Evolutionary conservation across 2,797 vertebrate species (phyloP).

Genomic region (Periparus ater): DNA sequence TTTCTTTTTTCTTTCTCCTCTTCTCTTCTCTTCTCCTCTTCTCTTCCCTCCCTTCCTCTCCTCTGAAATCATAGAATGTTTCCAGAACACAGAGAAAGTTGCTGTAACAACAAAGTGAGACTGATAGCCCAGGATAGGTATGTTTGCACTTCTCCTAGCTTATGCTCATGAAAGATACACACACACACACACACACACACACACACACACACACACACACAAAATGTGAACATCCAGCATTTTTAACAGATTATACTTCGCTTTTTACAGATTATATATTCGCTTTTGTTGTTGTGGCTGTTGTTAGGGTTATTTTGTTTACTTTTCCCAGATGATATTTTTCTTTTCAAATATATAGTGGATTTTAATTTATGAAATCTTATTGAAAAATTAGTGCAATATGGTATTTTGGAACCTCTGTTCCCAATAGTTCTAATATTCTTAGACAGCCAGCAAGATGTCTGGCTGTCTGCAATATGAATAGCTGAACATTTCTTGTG

Average conservation of each 20-base stretch:
- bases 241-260: background rate
- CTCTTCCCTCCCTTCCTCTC: background rate
- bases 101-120: background rate
- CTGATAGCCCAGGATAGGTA: background rate
- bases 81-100: background rate
- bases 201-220: fast-evolving
- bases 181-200: background rate
- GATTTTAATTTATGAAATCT: background rate
- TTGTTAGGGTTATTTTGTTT: background rate
- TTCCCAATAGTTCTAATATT: background rate
- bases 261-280: background rate
- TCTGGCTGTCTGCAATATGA: constrained; percentile 39
- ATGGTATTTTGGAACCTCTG: background rate
- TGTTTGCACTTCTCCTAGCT: background rate
- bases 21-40: background rate
- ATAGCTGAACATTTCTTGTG: constrained; percentile 17
- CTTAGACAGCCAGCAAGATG: background rate
- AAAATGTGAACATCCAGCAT: background rate
- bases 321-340: background rate
- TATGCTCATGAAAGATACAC: background rate
- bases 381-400: background rate
- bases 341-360: background rate
- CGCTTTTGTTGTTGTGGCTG: background rate
- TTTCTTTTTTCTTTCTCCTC: too few relatives aligned
- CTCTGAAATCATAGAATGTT: background rate